phyloP scores from a whole-genome alignment of 2,797 vertebrate species.

The Cephalopachus bancanus region DNA sequence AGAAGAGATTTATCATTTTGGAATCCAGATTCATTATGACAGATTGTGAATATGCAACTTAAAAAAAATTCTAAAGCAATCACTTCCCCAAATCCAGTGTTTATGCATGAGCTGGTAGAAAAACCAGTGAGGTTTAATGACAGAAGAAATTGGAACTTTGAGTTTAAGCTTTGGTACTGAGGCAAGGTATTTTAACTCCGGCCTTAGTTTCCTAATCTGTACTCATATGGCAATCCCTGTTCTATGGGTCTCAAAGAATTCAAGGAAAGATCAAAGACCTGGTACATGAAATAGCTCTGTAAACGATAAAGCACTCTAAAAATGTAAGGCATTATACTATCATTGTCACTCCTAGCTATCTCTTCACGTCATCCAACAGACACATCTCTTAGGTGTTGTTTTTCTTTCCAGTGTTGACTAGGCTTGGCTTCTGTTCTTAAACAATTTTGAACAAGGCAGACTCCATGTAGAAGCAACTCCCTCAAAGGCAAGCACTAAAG shows the following conservation, averaged over 20 bases:
- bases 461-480: neutral
- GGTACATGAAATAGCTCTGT: neutral
- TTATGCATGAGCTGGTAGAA: neutral
- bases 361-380: neutral
- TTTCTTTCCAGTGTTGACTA: neutral
- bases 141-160: neutral
- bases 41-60: neutral
- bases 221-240: neutral
- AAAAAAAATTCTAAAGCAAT: neutral
- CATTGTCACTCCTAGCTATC: too few relatives aligned
- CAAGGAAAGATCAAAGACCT: neutral
- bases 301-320: neutral
- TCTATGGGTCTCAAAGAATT: neutral
- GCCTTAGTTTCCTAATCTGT: neutral
- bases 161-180: neutral
- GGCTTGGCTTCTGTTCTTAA: neutral
- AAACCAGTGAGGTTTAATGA: neutral
- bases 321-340: neutral
- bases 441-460: neutral
- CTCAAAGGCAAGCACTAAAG: neutral
- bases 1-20: conserved; percentile 36
- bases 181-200: neutral
- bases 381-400: neutral
- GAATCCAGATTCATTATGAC: neutral
- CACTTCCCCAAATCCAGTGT: neutral